Evolutionary conservation across 64 coral and sea anemone species (phyloP).

Genomic region (Porites lutea): DNA sequence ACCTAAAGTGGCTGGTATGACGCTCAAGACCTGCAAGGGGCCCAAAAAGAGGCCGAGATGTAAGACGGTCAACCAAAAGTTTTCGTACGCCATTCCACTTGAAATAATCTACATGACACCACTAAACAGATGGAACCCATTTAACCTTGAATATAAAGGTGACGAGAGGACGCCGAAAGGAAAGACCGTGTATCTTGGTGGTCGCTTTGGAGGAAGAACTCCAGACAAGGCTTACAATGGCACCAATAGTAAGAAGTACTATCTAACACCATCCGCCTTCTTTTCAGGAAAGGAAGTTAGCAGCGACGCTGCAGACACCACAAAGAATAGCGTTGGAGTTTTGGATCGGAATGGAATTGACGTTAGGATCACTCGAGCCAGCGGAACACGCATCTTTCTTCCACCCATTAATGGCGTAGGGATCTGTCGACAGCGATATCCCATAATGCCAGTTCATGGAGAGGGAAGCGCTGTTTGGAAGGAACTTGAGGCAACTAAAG

Average conservation of each 20-base stretch:
- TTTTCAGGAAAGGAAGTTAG: constrained; percentile 78
- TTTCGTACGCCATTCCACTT: constrained; percentile 71
- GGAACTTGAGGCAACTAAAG: constrained; percentile 71
- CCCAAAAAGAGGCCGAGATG: not conserved
- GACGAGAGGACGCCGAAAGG: not conserved
- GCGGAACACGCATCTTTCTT: constrained; percentile 74
- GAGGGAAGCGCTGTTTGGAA: constrained; percentile 79
- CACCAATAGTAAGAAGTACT: constrained; percentile 81
- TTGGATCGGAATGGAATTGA: constrained; percentile 63
- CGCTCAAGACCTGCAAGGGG: constrained; percentile 36
- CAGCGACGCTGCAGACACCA: constrained; percentile 85
- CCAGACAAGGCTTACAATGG: constrained; percentile 80
- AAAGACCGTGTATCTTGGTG: constrained; percentile 55
- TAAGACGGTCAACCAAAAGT: constrained; percentile 54
- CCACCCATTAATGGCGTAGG: constrained; percentile 57
- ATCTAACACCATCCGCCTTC: constrained; percentile 81
- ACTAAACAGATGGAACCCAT: constrained; percentile 81
- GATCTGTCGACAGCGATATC: constrained; percentile 65
- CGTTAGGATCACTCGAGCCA: constrained; percentile 27
- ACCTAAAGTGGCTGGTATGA: constrained; percentile 72
- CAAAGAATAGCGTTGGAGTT: constrained; percentile 80
- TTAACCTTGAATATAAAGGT: constrained; percentile 78
- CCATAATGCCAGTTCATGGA: constrained; percentile 79
- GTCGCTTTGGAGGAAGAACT: constrained; percentile 73
- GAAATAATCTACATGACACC: constrained; percentile 87